Base-by-base conservation (phyloP, 1,140 invertebrate genomes). In the Hyles euphorbiae region DNA sequence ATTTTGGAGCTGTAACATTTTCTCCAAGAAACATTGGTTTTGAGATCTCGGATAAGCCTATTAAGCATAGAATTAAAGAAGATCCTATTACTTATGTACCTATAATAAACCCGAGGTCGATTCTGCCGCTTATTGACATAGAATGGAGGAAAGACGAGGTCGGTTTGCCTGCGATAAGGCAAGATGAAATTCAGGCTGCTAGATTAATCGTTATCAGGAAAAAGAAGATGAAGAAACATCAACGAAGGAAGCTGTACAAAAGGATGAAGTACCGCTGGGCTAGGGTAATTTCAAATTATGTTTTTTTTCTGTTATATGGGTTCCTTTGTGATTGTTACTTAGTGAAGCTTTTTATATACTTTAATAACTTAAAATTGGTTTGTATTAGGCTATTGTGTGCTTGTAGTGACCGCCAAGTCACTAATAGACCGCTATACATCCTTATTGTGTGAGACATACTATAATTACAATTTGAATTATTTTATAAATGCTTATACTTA, bases 211-310 rank as follows among this genome's bases (percentile, higher is more conserved):
- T 94, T 0, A 96, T 97, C 49, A 91, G 96, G 46, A 90, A 92
- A 49, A 92, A 91, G 44, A 98, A 97, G 87, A 97, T 98, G 93
- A 96, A 94, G 74, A 95, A 94, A 72, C 96, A 97, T 72, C 95
- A 97, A 78, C 88, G 94, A 47, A 94, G 78, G 72, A 97, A 97
- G 82, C 80, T 95, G 34, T 90, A 94, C 57, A 96, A 94, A 74
- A 92, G 87, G 61, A 95, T 96, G 93, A 93, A 93, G 70, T 93
- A 92, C 84, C 89, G 91, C 49, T 94, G 93, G 91, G 91, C 91
- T n/a, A 96, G 94, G 76, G 85, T 92, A 72, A 67, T 1, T 22
- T 2, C 22, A 22, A 72, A 2, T 40, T 40, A 5, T 36, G 36
- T 36, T n/a, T n/a, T n/a, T n/a, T n/a, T n/a, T n/a, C n/a, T n/a